These are phyloP conservation scores for Eupithecia exiguata DNA, from an alignment of 2,888 invertebrate species.

Conservation along the genomic window DNA sequence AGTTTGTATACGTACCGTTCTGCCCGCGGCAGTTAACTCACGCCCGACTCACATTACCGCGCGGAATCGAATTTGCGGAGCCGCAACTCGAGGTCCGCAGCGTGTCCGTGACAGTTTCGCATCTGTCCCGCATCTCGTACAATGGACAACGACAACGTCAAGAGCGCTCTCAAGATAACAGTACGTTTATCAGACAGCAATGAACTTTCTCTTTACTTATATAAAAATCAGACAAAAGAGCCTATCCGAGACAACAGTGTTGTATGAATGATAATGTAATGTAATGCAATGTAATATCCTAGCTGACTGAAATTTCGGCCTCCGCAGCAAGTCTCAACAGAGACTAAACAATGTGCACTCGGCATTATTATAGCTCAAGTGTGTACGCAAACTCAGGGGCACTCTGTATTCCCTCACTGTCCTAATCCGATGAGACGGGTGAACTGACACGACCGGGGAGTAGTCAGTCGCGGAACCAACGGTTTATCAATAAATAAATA, in stretches of 20 bases:
- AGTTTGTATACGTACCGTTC: conserved; percentile 34
- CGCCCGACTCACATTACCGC: no score
- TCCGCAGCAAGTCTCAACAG: not conserved
- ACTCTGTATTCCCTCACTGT: not conserved
- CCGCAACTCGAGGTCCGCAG: no score
- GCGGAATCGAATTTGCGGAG: no score
- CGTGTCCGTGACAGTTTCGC: no score
- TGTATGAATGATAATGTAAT: not conserved
- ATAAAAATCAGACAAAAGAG: conserved; percentile 28
- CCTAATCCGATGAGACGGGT: not conserved
- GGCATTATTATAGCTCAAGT: not conserved
- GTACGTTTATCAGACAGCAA: conserved; percentile 38
- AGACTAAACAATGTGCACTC: not conserved
- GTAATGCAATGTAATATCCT: not conserved
- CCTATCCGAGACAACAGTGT: not conserved
- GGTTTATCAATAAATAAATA: no score
- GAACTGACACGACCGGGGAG: not conserved
- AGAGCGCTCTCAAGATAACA: conserved; percentile 33
- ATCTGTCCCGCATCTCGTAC: no score
- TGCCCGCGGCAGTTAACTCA: conserved; percentile 36
- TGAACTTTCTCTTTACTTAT: conserved; percentile 25
- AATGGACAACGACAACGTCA: no score
- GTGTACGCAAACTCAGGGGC: not conserved
- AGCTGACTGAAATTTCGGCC: not conserved
- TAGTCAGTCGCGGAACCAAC: not conserved